Evolutionary conservation across 2,113 vertebrate species (phyloP).

Genomic region (Pungitius pungitius): DNA sequence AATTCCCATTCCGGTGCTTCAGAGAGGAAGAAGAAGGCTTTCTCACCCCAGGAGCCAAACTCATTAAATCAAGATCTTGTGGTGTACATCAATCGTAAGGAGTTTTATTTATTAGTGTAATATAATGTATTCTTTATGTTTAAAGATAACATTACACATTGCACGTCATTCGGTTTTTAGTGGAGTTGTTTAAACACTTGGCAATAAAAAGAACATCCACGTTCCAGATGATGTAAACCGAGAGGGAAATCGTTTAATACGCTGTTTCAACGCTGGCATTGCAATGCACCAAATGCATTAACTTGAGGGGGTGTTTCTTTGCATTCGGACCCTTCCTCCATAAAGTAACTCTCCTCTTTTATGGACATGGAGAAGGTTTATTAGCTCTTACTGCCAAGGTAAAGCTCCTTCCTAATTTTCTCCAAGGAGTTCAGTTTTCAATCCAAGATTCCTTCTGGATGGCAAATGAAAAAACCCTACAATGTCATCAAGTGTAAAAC

Average conservation of each 20-base stretch:
- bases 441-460: conserved; percentile 49
- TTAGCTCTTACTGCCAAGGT: conserved; percentile 46
- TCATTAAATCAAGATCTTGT: too few species aligned
- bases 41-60: too few species aligned
- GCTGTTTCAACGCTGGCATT: conserved; percentile 41
- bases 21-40: too few species aligned
- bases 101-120: conserved; percentile 14
- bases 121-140: conserved; percentile 11
- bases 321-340: conserved; percentile 14
- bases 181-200: conserved; percentile 27
- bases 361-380: conserved; percentile 52
- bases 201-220: conserved; percentile 49
- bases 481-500: conserved; percentile 37
- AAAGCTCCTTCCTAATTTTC: conserved; percentile 47
- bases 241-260: conserved; percentile 63
- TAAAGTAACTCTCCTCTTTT: conserved; percentile 49
- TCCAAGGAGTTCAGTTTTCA: conserved; percentile 37
- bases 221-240: conserved; percentile 71
- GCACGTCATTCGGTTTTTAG: conserved; percentile 7
- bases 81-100: not conserved
- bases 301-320: conserved; percentile 28
- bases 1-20: conserved; percentile 45
- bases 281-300: conserved; percentile 15
- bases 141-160: conserved; percentile 1
- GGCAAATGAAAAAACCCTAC: conserved; percentile 15